phyloP scores from a whole-genome alignment of 2,113 vertebrate genomes.

The Panthera uncia region DNA sequence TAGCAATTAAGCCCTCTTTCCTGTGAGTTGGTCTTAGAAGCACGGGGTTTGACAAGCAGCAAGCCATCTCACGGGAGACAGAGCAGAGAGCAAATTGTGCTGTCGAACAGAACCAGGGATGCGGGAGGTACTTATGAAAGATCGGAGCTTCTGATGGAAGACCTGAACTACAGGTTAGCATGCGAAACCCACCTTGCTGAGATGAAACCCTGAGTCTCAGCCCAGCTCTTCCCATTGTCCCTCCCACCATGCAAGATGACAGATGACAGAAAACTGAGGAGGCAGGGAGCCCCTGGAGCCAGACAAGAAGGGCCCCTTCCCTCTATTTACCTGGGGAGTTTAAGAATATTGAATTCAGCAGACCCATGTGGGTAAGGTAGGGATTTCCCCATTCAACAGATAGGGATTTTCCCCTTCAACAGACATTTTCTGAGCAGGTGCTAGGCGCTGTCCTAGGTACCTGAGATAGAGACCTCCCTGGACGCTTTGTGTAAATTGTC shows the following conservation, averaged over 20 bases:
- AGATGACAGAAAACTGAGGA: background rate
- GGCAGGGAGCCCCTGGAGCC: background rate
- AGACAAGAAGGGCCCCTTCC: background rate
- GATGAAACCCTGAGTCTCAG: background rate
- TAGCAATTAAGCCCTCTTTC: background rate
- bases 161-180: background rate
- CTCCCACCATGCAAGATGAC: background rate
- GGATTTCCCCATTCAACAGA: background rate
- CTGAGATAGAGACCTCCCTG: background rate
- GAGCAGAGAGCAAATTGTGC: rapidly evolving
- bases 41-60: background rate
- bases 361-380: too few relatives aligned
- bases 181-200: background rate
- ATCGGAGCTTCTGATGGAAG: background rate
- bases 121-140: rapidly evolving
- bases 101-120: rapidly evolving
- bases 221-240: background rate
- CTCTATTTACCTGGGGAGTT: background rate
- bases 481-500: background rate
- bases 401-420: background rate
- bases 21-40: constrained; percentile 9
- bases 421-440: background rate
- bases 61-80: background rate
- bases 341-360: background rate
- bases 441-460: background rate